phyloP scores from a whole-genome alignment of 2,113 vertebrate species.

The Amphiprion percula region DNA sequence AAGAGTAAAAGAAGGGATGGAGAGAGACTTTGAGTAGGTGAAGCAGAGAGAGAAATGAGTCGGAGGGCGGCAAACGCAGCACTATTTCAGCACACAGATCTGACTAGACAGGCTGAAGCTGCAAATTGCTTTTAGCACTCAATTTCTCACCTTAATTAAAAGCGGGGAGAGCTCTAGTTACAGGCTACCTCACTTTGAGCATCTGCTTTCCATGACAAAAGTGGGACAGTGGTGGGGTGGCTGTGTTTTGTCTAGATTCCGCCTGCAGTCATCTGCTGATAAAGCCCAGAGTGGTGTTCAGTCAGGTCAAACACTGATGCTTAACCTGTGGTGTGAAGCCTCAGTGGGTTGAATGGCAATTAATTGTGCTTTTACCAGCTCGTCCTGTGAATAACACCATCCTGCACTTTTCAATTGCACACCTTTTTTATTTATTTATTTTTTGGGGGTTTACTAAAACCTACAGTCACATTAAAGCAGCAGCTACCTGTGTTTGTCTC shows the following conservation, averaged over 20 bases:
- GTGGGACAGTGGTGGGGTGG: conserved; percentile 41
- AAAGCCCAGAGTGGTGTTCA: conserved; percentile 28
- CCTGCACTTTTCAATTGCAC: background rate
- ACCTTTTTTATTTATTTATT: background rate
- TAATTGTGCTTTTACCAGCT: conserved; percentile 44
- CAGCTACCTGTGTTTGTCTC: conserved; percentile 3
- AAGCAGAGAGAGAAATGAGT: conserved; percentile 56
- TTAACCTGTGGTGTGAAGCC: conserved; percentile 53
- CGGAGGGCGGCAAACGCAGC: conserved; percentile 46
- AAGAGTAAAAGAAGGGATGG: conserved; percentile 42
- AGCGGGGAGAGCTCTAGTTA: conserved; percentile 49
- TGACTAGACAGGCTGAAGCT: conserved; percentile 70
- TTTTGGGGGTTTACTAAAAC: conserved; percentile 1
- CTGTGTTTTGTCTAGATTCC: background rate
- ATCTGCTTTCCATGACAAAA: conserved; percentile 61
- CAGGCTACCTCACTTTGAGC: conserved; percentile 53
- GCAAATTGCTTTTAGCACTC: conserved; percentile 86
- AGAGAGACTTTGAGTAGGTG: conserved; percentile 32
- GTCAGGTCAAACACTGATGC: conserved; percentile 51
- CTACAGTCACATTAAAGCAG: background rate
- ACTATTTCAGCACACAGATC: conserved; percentile 59
- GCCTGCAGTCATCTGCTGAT: conserved; percentile 18
- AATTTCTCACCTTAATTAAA: conserved; percentile 85
- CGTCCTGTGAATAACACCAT: background rate
- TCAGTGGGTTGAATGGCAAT: conserved; percentile 16